Evolutionary conservation across 1,140 invertebrate species (phyloP), one percentile per base, ranked within the genome.

Genomic region (Macrobrachium nipponense): DNA sequence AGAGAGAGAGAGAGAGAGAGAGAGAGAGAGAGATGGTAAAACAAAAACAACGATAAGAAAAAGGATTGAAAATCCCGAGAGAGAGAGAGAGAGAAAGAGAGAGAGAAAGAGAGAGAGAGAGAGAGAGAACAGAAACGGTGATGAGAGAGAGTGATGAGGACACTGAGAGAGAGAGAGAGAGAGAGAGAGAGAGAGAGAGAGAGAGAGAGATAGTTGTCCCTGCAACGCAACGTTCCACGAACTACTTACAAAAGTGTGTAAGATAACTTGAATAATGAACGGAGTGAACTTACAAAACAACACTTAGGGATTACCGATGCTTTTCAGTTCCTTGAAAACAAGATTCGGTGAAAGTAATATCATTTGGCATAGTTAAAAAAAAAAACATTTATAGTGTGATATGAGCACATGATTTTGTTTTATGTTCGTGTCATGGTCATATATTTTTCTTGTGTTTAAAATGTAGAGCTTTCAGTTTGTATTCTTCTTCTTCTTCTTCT

Each of bases 101-200:
- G 68, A 72, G 68, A 72, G 68, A 72, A n/a, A 72, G 68, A 72
- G 68, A 72, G 68, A 72, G 68, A 72, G 68, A 72, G 68, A 72
- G 68, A 72, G 68, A 72, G 68, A 72, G 68, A 43, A 73, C n/a
- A 51, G 18, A 73, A 23, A 36, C n/a, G 18, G 2, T 27, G 14
- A 23, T 27, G 1, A 73, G 23, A 73, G 44, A 20, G 0, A 73
- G 23, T 36, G 27, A 20, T 7, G 18, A 44, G 70, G 5, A n/a
- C n/a, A n/a, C n/a, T n/a, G 23, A 73, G 23, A 73, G 23, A 36
- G 23, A 73, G 44, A 44, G 17, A 76, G 73, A 58, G 36, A 76
- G 44, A 43, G 73, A 76, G 27, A 58, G 20, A 76, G 20, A 58
- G 12, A 76, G 14, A 18, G 59, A 58, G 15, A 58, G 23, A 76